Percentiles rank a stretch among this genome's conserved stretches.
These are phyloP conservation scores for Coptodon rendalli DNA, from an alignment of 2,113 vertebrate genomes.

Conservation along the genomic window DNA sequence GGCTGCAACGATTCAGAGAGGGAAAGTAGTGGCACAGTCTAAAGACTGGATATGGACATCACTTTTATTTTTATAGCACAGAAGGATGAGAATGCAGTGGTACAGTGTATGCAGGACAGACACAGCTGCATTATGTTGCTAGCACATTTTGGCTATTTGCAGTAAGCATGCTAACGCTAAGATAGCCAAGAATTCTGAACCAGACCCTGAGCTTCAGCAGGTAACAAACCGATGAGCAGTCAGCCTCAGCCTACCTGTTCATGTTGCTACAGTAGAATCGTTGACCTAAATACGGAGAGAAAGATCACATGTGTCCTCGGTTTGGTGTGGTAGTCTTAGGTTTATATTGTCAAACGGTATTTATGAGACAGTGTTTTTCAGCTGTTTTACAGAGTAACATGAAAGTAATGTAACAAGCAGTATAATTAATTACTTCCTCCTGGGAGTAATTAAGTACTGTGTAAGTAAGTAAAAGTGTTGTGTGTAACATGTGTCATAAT, in stretches of 20 bases:
- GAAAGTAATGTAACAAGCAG: background rate
- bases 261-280: background rate
- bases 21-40: background rate
- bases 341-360: rapidly evolving
- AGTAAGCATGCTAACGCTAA: background rate
- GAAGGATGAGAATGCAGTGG: background rate
- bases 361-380: background rate
- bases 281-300: background rate
- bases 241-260: background rate
- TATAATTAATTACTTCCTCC: background rate
- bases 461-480: background rate
- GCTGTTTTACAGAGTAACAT: background rate
- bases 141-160: background rate
- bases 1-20: rapidly evolving
- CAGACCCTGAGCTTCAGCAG: background rate
- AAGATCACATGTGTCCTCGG: background rate
- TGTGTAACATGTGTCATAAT: background rate
- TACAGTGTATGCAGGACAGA: background rate
- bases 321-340: background rate
- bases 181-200: background rate
- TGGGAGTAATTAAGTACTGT: background rate
- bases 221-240: background rate
- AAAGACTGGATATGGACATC: background rate
- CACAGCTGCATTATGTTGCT: background rate
- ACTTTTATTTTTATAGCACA: background rate